These are phyloP conservation scores for Ormyrus thymus DNA, from an alignment of 2,888 invertebrate species.

Conservation along the genomic window DNA sequence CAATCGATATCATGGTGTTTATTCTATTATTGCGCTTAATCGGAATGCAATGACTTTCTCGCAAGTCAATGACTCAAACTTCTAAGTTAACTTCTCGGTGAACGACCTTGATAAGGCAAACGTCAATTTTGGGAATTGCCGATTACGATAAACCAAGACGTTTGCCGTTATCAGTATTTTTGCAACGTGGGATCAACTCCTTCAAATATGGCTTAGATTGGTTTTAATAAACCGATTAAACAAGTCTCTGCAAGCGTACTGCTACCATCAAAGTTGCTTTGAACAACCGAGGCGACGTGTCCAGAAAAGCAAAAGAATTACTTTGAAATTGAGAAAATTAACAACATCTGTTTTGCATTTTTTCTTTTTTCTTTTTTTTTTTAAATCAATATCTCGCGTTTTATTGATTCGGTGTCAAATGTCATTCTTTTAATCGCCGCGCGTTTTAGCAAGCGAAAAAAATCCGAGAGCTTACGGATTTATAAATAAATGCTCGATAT, in stretches of 20 bases:
- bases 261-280: too few relatives aligned
- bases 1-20: neutral
- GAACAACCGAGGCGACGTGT: too few relatives aligned
- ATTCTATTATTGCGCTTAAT: neutral
- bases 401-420: slow-evolving; percentile 42
- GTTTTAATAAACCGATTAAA: too few relatives aligned
- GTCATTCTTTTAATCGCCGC: slow-evolving; percentile 12
- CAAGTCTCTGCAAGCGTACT: too few relatives aligned
- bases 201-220: neutral
- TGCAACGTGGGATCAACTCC: neutral
- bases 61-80: too few relatives aligned
- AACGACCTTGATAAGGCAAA: slow-evolving; percentile 12
- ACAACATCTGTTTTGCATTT: too few relatives aligned
- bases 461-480: neutral
- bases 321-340: too few relatives aligned
- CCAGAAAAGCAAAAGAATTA: too few relatives aligned
- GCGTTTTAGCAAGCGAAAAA: slow-evolving; percentile 7
- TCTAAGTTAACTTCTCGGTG: neutral
- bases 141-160: slow-evolving; percentile 1
- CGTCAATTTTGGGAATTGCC: slow-evolving; percentile 22
- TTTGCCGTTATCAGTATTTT: neutral
- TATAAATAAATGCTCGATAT: neutral
- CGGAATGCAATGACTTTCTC: too few relatives aligned
- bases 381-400: slow-evolving; percentile 21
- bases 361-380: neutral